Conservation (phyloP, 2,113 vertebrate species). For the Brachyhypopomus gauderio region DNA sequence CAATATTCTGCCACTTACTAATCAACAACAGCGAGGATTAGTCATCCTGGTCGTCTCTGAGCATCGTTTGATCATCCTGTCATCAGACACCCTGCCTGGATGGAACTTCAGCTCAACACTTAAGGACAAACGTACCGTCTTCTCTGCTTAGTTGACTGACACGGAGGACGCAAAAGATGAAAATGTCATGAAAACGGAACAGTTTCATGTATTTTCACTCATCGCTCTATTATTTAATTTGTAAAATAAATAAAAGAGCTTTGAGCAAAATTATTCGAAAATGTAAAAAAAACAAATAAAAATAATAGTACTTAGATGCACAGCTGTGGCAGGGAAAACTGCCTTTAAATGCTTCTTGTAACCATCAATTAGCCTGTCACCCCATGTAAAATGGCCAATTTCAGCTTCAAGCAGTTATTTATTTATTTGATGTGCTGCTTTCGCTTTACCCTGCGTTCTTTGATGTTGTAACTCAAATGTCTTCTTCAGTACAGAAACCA, state of each 20-base stretch:
- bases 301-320: background rate
- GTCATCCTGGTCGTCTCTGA: slow-evolving; percentile 19
- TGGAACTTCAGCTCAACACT: background rate
- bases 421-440: background rate
- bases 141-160: background rate
- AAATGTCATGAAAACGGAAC: background rate
- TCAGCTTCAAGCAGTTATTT: background rate
- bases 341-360: background rate
- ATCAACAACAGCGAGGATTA: slow-evolving; percentile 41
- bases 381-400: background rate
- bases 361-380: background rate
- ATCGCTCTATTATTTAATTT: background rate
- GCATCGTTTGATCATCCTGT: background rate
- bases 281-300: background rate
- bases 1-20: slow-evolving; percentile 38
- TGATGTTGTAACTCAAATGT: background rate
- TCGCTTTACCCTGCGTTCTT: background rate
- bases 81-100: background rate
- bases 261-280: background rate
- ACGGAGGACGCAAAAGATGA: background rate
- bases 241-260: background rate
- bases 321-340: background rate
- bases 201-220: background rate
- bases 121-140: background rate
- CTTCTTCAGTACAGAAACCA: background rate